Percentiles rank a stretch among this genome's conserved stretches.
These are phyloP conservation scores for Schizotus pectinicornis DNA, from an alignment of 2,888 invertebrate genomes.

Conservation along the genomic window DNA sequence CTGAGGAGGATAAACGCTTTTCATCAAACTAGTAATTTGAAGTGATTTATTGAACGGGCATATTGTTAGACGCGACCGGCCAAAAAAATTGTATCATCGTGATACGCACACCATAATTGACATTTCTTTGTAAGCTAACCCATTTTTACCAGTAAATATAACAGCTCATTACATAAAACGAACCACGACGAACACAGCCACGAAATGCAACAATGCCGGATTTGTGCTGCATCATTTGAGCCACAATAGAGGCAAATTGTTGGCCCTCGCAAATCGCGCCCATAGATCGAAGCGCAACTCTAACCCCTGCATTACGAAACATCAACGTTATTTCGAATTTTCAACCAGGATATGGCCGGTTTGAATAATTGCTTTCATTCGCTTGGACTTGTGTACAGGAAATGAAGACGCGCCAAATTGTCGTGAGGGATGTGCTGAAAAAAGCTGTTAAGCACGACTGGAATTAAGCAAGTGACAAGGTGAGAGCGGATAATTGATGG, in stretches of 20 bases:
- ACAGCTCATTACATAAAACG: slow-evolving; percentile 2
- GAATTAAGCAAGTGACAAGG: too few species aligned
- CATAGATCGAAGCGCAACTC: too few species aligned
- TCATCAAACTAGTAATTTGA: slow-evolving; percentile 46
- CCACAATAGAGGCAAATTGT: slow-evolving; percentile 8
- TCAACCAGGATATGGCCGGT: too few species aligned
- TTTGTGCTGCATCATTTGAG: slow-evolving; percentile 5
- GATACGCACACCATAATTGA: slow-evolving; percentile 9
- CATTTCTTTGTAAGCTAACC: slow-evolving; percentile 7
- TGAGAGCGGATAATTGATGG: too few species aligned
- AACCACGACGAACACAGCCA: background rate
- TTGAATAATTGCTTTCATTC: too few species aligned
- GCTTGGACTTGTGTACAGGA: too few species aligned
- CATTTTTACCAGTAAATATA: slow-evolving; percentile 5
- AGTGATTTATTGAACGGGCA: slow-evolving; percentile 44
- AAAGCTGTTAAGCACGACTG: too few species aligned
- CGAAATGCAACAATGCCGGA: background rate
- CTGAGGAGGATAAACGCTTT: slow-evolving; percentile 43
- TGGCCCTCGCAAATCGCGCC: background rate
- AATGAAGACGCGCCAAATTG: too few species aligned
- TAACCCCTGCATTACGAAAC: too few species aligned
- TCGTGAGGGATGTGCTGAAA: too few species aligned
- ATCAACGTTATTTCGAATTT: too few species aligned
- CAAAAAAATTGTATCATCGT: slow-evolving; percentile 16
- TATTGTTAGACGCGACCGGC: slow-evolving; percentile 10